phyloP scores from a whole-genome alignment of 1,140 invertebrate species.

The Lepidurus couesii region DNA sequence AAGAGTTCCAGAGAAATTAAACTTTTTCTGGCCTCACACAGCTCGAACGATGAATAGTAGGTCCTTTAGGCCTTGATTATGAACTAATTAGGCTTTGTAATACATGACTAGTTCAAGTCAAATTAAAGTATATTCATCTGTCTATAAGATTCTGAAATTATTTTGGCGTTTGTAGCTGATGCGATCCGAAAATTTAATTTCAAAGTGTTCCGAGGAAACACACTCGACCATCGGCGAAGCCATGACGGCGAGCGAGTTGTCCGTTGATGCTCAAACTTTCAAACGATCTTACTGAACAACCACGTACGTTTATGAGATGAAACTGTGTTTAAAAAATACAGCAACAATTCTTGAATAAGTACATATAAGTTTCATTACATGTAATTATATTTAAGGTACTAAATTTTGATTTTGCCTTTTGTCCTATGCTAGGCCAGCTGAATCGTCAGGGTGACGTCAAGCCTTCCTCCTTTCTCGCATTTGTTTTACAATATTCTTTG shows the following conservation, averaged over 20 bases:
- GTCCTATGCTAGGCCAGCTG: not conserved
- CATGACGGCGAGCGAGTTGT: not conserved
- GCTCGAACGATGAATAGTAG: not conserved
- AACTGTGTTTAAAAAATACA: not conserved
- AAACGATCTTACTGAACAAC: not conserved
- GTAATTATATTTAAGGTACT: not conserved
- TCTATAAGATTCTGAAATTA: not conserved
- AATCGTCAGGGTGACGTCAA: not conserved
- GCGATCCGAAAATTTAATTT: constrained; percentile 5
- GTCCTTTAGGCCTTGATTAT: not conserved
- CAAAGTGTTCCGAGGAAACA: constrained; percentile 4
- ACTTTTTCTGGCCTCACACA: constrained; percentile 2
- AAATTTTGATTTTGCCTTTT: not conserved
- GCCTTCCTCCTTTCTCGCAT: not conserved
- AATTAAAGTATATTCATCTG: not conserved
- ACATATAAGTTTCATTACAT: not conserved
- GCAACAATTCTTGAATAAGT: not conserved
- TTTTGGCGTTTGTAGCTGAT: not conserved
- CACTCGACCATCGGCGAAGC: not conserved
- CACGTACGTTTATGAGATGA: not conserved
- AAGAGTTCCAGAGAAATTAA: not conserved
- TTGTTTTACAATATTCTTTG: not conserved
- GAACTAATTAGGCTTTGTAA: not conserved
- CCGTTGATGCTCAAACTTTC: not conserved
- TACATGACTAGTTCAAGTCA: not conserved